Base-by-base conservation (phyloP, 2,113 vertebrate species). In the Corynorhinus townsendii region DNA sequence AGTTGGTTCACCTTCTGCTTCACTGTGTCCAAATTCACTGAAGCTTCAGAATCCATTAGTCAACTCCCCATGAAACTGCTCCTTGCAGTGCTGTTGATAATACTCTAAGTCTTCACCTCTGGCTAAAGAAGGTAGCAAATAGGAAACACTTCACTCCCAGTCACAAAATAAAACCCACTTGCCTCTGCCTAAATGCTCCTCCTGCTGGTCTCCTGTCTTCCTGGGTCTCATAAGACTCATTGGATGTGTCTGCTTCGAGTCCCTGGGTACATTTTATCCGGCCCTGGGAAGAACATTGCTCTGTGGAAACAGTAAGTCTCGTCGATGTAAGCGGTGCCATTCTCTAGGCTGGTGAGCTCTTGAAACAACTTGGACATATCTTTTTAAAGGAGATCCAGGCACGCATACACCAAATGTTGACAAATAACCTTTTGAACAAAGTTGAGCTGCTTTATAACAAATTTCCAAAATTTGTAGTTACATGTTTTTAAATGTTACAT, bases 61-160 rank as follows among this genome's bases (percentile, higher is more conserved):
- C 24, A 96, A 43, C 7, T 49, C 88, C 91, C 45, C 7, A 24
- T 43, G 11, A 28, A 96, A 84, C 2, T 45, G 87, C 45, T 94
- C 69, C 24, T 62, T 95, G 73, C 40, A 91, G 1, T 73, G 90
- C 1, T 82, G 12, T 75, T 90, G n/a, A 16, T 79, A 76, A 72
- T 24, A 71, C 20, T 79, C 19, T 26, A 43, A 81, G 71, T 91
- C 95, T 93, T 96, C 86, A 94, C 85, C 88, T 69, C 64, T 89
- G 16, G 15, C 28, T 93, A 90, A 93, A 93, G 95, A 97, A 97
- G 95, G 91, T 80, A 96, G 75, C 76, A 56, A 75, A 79, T 59
- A 76, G 95, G 59, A 89, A 86, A 96, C 89, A 17, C 52, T 77
- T 87, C 47, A 85, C 92, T 96, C 85, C 84, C 40, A 80, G 40